Percentiles rank a stretch among this genome's conserved stretches.
These are phyloP conservation scores for Euproctis similis DNA, from an alignment of 2,888 invertebrate species.

Conservation along the genomic window DNA sequence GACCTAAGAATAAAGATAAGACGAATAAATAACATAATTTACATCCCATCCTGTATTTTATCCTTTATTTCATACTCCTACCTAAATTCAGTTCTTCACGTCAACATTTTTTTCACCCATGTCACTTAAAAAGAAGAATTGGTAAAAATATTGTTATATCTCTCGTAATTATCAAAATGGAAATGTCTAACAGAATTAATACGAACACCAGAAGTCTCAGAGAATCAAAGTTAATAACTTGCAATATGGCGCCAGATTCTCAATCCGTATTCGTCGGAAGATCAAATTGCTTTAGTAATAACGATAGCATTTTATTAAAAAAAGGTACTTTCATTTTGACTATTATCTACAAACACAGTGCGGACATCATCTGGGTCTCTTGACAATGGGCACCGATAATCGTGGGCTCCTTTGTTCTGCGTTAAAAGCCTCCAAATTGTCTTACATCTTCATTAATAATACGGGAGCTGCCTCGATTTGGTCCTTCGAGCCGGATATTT, in stretches of 20 bases:
- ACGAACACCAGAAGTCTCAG: slow-evolving; percentile 16
- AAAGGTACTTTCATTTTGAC: slow-evolving; percentile 30
- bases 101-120: no score
- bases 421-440: slow-evolving; percentile 49
- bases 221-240: slow-evolving; percentile 44
- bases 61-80: no score
- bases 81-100: no score
- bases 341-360: slow-evolving; percentile 32
- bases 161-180: slow-evolving; percentile 2
- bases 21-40: no score
- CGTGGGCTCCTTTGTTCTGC: slow-evolving; percentile 46
- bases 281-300: slow-evolving; percentile 60
- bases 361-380: slow-evolving; percentile 43
- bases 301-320: slow-evolving; percentile 43
- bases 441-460: slow-evolving; percentile 63
- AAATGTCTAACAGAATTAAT: slow-evolving; percentile 13
- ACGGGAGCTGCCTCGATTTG: slow-evolving; percentile 22
- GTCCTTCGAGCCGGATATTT: slow-evolving; percentile 6
- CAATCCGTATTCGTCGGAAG: slow-evolving; percentile 53
- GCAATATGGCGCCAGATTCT: slow-evolving; percentile 53
- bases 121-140: no score
- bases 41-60: no score
- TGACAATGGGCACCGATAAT: slow-evolving; percentile 26
- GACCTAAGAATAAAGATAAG: no score
- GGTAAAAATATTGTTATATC: no score